phyloP scores from a whole-genome alignment of 2,797 vertebrate species.

The Epinephelus coioides region DNA sequence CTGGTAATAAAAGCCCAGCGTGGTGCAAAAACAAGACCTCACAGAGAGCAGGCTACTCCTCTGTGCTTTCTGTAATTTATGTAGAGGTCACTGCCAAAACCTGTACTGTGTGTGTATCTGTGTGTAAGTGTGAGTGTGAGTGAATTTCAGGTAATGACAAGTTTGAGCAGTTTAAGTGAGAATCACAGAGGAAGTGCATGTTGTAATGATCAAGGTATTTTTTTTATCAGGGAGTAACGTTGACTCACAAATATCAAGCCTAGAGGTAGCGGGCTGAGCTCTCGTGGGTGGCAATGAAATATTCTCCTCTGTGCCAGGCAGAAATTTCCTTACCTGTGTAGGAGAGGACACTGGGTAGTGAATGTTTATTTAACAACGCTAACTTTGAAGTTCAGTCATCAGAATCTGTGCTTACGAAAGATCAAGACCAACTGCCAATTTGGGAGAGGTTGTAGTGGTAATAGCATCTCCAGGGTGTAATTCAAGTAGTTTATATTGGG shows the following conservation, averaged over 20 bases:
- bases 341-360: no score
- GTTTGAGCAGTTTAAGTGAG: not conserved
- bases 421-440: not conserved
- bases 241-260: slow-evolving; percentile 12
- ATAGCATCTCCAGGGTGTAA: slow-evolving; percentile 4
- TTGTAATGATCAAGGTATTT: slow-evolving; percentile 6
- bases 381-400: slow-evolving; percentile 4
- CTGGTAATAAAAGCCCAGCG: not conserved
- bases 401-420: not conserved
- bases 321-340: not conserved
- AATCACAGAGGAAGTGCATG: slow-evolving; percentile 15
- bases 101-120: not conserved
- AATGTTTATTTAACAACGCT: slow-evolving; percentile 2
- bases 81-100: not conserved
- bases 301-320: not conserved
- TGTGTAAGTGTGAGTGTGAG: not conserved
- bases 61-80: slow-evolving; percentile 22
- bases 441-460: not conserved
- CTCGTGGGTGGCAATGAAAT: not conserved
- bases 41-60: slow-evolving; percentile 17
- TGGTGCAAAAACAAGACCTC: slow-evolving; percentile 29
- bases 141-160: slow-evolving; percentile 31
- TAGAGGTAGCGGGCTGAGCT: not conserved
- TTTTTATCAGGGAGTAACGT: not conserved
- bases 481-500: not conserved